phyloP scores from a whole-genome alignment of 1,140 invertebrate species.

The Hylaeus anthracinus region DNA sequence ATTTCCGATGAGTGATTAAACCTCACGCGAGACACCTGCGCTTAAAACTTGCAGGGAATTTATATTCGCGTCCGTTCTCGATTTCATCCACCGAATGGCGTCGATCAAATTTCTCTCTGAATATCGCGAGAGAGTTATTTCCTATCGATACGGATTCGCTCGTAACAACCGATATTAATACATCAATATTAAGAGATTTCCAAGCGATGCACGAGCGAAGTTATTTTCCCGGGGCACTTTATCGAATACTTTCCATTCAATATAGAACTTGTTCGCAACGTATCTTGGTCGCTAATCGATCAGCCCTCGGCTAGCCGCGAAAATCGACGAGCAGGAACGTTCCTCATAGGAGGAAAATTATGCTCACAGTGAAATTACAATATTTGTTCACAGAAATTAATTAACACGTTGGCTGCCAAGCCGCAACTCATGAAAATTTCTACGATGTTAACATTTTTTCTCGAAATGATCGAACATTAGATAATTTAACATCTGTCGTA shows the following conservation, averaged over 20 bases:
- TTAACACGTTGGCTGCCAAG: too few relatives aligned
- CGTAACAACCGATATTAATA: slow-evolving; percentile 5
- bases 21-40: not conserved
- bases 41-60: not conserved
- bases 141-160: not conserved
- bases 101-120: too few relatives aligned
- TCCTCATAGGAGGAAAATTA: not conserved
- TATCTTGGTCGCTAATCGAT: slow-evolving; percentile 1
- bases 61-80: too few relatives aligned
- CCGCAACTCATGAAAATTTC: too few relatives aligned
- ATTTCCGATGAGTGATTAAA: not conserved
- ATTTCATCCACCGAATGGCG: too few relatives aligned
- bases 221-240: not conserved
- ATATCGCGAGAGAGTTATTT: too few relatives aligned
- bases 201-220: not conserved
- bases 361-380: too few relatives aligned
- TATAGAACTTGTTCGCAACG: not conserved
- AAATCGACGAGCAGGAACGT: slow-evolving; percentile 26
- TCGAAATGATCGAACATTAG: too few relatives aligned
- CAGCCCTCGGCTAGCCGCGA: slow-evolving; percentile 25
- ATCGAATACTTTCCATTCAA: not conserved
- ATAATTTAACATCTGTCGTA: too few relatives aligned
- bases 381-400: too few relatives aligned
- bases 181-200: not conserved
- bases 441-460: too few relatives aligned